Base-by-base conservation (phyloP, 2,888 invertebrate genomes). In the Eutolmus rufibarbis region DNA sequence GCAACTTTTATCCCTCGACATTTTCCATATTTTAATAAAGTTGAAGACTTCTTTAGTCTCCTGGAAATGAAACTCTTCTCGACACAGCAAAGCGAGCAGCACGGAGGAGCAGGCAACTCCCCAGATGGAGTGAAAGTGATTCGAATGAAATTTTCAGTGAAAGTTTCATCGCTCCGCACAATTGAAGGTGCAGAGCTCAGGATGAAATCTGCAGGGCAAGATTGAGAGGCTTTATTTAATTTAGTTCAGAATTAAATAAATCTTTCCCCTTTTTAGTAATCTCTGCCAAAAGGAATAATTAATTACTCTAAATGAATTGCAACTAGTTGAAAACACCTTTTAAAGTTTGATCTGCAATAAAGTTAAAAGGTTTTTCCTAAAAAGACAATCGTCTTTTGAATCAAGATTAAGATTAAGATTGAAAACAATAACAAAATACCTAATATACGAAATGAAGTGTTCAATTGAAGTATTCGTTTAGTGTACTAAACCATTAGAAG, bases 11-110 rank as follows among this genome's bases (percentile, higher is more conserved):
- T 82, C 57, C 82, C 19, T 23, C 51, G 82, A 56, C 82, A 82
- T 82, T 82, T 82, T 57, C 57, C 37, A 82, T 82, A 82, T 82
- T 82, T 57, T 82, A 82, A 82, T 82, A 82, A 82, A 82, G 56
- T 82, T 82, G 57, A 51, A 82, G 82, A 79, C 51, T 79, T 79
- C 79, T 51, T 79, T 51, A 79, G 40, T 78, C 79, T 51, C 51
- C 5, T 28, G 12, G 79, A 79, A 79, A 79, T 79, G 79, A 79
- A 79, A 79, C 79, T 79, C 79, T n/a, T 51, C 79, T 79, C 40
- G 9, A 79, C 51, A 51, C 14, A 56, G 79, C 46, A 79, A 51
- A 79, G 34, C 43, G 28, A 28, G 16, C 31, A 51, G 46, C 51
- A 28, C n/a, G 28, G 46, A 57, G 9, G 57, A 9, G 19, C 28